A percentile compares a stretch with the other conserved stretches of the same genome.
These are phyloP conservation scores for Zelleria hepariella DNA, from an alignment of 2,888 invertebrate genomes.

Conservation along the genomic window DNA sequence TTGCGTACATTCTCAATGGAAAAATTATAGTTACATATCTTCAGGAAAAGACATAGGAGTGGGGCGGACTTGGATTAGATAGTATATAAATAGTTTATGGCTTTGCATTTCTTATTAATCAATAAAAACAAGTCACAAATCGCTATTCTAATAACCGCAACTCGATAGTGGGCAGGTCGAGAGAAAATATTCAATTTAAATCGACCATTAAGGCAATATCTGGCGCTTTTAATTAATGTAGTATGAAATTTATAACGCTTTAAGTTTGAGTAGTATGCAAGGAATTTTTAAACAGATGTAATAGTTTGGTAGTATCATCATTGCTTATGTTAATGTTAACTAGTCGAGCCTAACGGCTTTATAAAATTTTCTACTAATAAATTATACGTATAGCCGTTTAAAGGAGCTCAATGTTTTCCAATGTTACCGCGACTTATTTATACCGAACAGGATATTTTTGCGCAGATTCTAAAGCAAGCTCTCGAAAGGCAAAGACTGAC, in stretches of 20 bases:
- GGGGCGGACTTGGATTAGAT: neutral
- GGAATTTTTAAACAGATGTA: slow-evolving; percentile 13
- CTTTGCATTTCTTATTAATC: neutral
- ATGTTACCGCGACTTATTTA: neutral
- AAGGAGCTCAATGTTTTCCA: neutral
- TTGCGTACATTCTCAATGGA: neutral
- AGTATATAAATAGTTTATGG: neutral
- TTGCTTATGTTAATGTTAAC: slow-evolving; percentile 1
- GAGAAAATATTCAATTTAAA: slow-evolving; percentile 18
- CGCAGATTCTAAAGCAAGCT: neutral
- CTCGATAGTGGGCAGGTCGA: slow-evolving; percentile 13
- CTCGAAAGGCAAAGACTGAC: neutral
- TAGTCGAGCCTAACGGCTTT: neutral
- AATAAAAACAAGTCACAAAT: slow-evolving; percentile 11
- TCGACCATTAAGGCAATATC: slow-evolving; percentile 26
- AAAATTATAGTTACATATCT: neutral
- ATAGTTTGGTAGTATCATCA: neutral
- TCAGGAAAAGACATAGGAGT: neutral
- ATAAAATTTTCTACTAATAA: neutral
- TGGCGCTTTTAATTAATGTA: slow-evolving; percentile 23
- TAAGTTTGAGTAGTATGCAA: slow-evolving; percentile 16
- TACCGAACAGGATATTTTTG: no score
- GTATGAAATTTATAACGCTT: slow-evolving; percentile 20
- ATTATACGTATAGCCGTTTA: no score
- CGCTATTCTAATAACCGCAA: slow-evolving; percentile 22